A percentile compares a stretch with the other conserved stretches of the same genome.
These are phyloP conservation scores for Ommatoiulus sabulosus DNA, from an alignment of 2,888 invertebrate genomes.

Conservation along the genomic window DNA sequence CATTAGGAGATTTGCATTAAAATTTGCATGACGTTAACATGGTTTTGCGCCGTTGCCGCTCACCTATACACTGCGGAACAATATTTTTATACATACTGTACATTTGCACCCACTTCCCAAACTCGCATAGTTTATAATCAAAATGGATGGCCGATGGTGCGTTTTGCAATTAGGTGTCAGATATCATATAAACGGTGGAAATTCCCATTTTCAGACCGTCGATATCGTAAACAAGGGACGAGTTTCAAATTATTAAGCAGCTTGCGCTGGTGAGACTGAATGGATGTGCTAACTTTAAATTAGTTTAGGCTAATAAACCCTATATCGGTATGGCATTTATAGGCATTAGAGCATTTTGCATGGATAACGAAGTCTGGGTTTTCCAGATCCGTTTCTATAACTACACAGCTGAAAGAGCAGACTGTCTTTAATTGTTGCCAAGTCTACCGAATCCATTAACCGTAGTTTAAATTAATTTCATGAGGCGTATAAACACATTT, in stretches of 20 bases:
- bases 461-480: no score
- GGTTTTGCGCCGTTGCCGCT: not conserved
- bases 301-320: not conserved
- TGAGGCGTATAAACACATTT: no score
- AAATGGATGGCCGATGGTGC: not conserved
- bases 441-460: no score
- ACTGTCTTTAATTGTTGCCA: no score
- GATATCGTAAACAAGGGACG: not conserved
- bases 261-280: not conserved
- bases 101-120: not conserved
- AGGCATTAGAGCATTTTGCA: no score
- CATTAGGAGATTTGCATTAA: slow-evolving; percentile 35
- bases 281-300: not conserved
- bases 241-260: not conserved
- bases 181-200: not conserved
- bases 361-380: no score
- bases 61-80: not conserved
- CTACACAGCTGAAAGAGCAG: no score
- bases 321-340: no score
- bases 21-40: not conserved
- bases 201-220: not conserved
- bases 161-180: not conserved
- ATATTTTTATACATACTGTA: not conserved
- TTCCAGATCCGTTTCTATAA: no score
- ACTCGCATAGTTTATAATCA: not conserved